These are phyloP conservation scores for Hemithea aestivaria DNA, from an alignment of 2,888 invertebrate species.

Conservation along the genomic window DNA sequence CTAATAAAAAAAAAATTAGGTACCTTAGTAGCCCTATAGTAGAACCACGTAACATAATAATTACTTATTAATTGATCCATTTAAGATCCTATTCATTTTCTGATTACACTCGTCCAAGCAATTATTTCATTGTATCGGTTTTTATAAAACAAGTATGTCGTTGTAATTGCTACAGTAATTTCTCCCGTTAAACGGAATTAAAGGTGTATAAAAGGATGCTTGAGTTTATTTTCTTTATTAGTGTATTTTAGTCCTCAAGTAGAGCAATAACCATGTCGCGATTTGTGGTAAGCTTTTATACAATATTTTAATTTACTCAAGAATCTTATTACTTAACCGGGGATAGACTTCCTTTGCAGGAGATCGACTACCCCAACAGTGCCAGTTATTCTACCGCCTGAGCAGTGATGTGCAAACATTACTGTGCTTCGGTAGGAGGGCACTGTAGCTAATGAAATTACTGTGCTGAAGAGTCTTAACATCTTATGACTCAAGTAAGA, in stretches of 20 bases:
- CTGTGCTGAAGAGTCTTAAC: too few relatives aligned
- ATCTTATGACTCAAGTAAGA: too few relatives aligned
- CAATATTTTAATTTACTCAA: not conserved
- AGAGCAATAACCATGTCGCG: conserved; percentile 19
- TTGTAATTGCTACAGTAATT: conserved; percentile 7
- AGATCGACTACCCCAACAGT: too few relatives aligned
- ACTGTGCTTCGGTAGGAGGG: too few relatives aligned
- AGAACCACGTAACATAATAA: too few relatives aligned
- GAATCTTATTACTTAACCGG: too few relatives aligned
- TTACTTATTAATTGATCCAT: conserved; percentile 5
- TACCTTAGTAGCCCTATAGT: too few relatives aligned
- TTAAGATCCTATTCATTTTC: conserved; percentile 22
- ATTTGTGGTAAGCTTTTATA: conserved; percentile 18
- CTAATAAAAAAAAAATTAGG: too few relatives aligned
- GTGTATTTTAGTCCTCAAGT: conserved; percentile 1
- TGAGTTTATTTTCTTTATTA: conserved; percentile 3
- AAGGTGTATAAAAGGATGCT: conserved; percentile 16
- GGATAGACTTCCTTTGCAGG: too few relatives aligned
- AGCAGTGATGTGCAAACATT: too few relatives aligned
- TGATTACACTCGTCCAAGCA: conserved; percentile 4
- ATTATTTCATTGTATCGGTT: conserved; percentile 19
- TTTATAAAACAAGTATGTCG: conserved; percentile 8
- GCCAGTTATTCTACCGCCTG: too few relatives aligned
- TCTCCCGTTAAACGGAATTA: conserved; percentile 4
- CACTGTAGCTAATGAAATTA: too few relatives aligned